Evolutionary conservation across 1,140 invertebrate species (phyloP), one percentile per base, ranked within the genome.

Genomic region (Cepaea nemoralis): DNA sequence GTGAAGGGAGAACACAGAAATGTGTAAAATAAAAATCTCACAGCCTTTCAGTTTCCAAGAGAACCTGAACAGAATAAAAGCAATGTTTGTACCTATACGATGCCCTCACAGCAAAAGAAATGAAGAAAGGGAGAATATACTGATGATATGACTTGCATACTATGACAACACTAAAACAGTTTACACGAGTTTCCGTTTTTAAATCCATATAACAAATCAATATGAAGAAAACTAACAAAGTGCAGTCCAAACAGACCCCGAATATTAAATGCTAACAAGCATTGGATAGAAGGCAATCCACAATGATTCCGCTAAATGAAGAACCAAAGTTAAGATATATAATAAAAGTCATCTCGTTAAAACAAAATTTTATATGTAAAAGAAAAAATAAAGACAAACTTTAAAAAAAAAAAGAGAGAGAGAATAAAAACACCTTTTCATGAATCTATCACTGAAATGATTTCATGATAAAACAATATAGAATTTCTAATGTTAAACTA

Each of bases 191-290:
- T 42, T 69, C 31, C 69, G n/a, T 48, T 78, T 69, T 45, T 45
- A 78, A 78, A 42, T 78, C 40, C 77, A 69, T 78, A 78, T 66
- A 78, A 78, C 77, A 69, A 78, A 78, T 78, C 31, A 78, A 78
- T 78, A 67, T 31, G 10, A 45, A 77, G 24, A 40, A 78, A 77
- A 78, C 77, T 66, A 78, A 78, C 63, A 78, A 69, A 67, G 59
- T 69, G 35, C 33, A 69, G 10, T 42, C 59, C 27, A 40, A 69
- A 78, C 69, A 3, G 77, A 78, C 77, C 66, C 77, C 42, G 77
- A 78, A 78, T 78, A 78, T 78, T 78, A 63, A 69, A 78, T 69
- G 35, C 63, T 78, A 69, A 77, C 69, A 63, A 78, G 77, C 77
- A 78, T 69, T 33, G 66, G n/a, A 33, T 63, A 40, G 27, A 77